These are phyloP conservation scores for Epinephelus cyanopodus DNA, from an alignment of 2,113 vertebrate genomes.

Conservation along the genomic window DNA sequence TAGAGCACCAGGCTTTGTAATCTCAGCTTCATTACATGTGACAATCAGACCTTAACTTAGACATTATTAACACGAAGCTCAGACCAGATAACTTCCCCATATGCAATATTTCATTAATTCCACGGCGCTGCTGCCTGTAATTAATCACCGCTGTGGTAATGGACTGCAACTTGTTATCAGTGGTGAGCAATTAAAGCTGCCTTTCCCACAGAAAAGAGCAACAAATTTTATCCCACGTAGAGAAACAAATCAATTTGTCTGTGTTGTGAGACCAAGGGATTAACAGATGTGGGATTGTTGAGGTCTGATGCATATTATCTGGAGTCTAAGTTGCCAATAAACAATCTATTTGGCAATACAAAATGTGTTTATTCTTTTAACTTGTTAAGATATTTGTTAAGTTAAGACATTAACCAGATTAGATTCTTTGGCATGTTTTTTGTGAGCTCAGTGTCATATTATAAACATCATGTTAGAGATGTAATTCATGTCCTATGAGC, in stretches of 20 bases:
- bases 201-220: conserved; percentile 46
- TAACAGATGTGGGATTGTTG: conserved; percentile 28
- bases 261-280: conserved; percentile 22
- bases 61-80: background rate
- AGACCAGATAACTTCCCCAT: conserved; percentile 24
- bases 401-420: background rate
- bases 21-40: background rate
- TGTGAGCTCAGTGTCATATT: background rate
- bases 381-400: background rate
- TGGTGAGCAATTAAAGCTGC: conserved; percentile 54
- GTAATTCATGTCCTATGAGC: background rate
- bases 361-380: background rate
- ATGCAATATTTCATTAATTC: conserved; percentile 60
- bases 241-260: conserved; percentile 50
- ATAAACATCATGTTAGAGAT: background rate
- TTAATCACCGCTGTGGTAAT: conserved; percentile 69
- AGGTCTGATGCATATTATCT: background rate
- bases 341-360: background rate
- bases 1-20: background rate
- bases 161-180: conserved; percentile 54
- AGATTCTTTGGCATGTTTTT: background rate
- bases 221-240: conserved; percentile 18
- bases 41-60: conserved; percentile 3
- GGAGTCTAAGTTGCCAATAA: conserved; percentile 9
- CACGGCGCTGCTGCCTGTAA: conserved; percentile 53